Base-by-base conservation (phyloP, 2,113 vertebrate species). In the Varanus komodoensis region DNA sequence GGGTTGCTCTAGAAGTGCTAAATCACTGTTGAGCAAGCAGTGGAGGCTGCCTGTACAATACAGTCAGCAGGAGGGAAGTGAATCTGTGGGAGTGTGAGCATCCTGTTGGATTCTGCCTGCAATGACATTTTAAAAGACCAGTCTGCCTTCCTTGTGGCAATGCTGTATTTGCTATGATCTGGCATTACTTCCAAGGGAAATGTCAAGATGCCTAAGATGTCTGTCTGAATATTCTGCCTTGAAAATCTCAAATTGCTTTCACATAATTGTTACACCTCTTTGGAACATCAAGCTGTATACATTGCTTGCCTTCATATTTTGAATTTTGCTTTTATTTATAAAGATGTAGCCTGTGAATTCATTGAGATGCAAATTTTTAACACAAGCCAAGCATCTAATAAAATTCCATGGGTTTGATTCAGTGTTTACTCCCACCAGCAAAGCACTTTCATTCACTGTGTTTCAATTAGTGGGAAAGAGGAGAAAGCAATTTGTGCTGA, bases 331-430 rank as follows among this genome's bases (percentile, higher is more conserved):
- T 93, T 92, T 68, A 93, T 92, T 89, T 94, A 94, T 81, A 90
- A 90, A 57, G 67, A 61, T 93, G 77, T 91, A 93, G 92, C 93
- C 95, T 54, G 82, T 91, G 93, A 93, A 93, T 91, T 95, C 92
- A 57, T 93, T 86, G n/a, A 32, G 82, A 88, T 78, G 86, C 90
- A 92, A 87, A 57, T 50, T 92, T 91, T 94, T 89, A 91, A 86
- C 74, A 17, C 23, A 19, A 57, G 73, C 61, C 44, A 90, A 91
- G 82, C 80, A 87, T 92, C 89, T 91, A 89, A 82, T 93, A 91
- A 88, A 89, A 92, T 93, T 87, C 61, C 1, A 86, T 91, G n/a
- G 83, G 83, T 71, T 84, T 48, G 68, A 84, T 84, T 64, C 57
- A 84, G 64, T 69, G 64, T 50, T 84, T 69, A 64, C 34, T 84